Evolutionary conservation across 2,888 invertebrate genomes (phyloP).

Genomic region (Bibio marci): DNA sequence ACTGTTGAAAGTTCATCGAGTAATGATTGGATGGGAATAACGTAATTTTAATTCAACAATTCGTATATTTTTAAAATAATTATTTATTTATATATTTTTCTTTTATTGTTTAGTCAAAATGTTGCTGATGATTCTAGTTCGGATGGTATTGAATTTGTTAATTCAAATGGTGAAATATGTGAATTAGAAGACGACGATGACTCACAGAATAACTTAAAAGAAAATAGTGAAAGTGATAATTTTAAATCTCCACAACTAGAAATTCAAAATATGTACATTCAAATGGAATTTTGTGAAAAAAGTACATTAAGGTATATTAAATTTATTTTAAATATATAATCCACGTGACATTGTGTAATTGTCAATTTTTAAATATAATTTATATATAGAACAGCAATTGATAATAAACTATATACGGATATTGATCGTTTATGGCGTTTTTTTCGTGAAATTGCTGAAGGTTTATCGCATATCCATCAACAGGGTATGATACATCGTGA

Average conservation of each 20-base stretch:
- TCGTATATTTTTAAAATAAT: neutral
- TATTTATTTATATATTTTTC: neutral
- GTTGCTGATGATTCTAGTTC: slow-evolving; percentile 24
- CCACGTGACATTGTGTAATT: neutral
- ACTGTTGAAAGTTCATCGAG: slow-evolving; percentile 21
- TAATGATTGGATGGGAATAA: slow-evolving; percentile 22
- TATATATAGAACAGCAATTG: slow-evolving; percentile 58
- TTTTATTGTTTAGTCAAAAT: slow-evolving; percentile 10
- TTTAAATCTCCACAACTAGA: slow-evolving; percentile 4
- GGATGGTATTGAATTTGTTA: slow-evolving; percentile 26
- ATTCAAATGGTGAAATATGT: slow-evolving; percentile 21
- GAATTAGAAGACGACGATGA: neutral
- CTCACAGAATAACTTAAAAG: slow-evolving; percentile 13
- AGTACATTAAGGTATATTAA: slow-evolving; percentile 51
- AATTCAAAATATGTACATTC: slow-evolving; percentile 57
- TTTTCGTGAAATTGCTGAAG: slow-evolving; percentile 87
- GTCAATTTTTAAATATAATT: neutral
- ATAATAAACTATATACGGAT: slow-evolving; percentile 58
- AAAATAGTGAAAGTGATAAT: neutral
- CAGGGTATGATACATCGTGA: slow-evolving; percentile 80
- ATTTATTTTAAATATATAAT: neutral
- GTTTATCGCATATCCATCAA: slow-evolving; percentile 78
- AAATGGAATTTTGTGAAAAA: slow-evolving; percentile 99
- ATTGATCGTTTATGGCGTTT: slow-evolving; percentile 73
- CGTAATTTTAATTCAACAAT: slow-evolving; percentile 13